Base-by-base conservation (phyloP, 2,797 vertebrate species). In the Heterohyrax brucei region DNA sequence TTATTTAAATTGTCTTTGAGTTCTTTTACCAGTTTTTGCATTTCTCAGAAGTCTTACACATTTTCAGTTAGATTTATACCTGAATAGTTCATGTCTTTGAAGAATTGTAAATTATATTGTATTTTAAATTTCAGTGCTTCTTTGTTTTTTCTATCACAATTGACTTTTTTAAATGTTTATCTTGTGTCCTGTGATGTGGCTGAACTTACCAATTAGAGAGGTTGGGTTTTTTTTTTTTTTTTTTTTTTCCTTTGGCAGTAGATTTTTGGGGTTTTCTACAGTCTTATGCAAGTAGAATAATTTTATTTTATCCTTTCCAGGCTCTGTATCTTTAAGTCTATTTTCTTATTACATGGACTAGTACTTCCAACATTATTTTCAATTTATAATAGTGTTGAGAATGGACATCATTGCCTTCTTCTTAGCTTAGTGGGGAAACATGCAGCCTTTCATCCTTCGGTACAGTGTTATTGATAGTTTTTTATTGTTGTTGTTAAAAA, bases 1-100 rank as follows among this genome's bases (percentile, higher is more conserved):
- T 94, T 77, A 62, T 89, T 78, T 89, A 62, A 90, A 66, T 28
- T 13, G 66, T 56, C 19, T 66, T 64, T 84, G 68, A 50, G 84
- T 62, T 84, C 24, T 50, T 76, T 22, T 16, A 56, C 18, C 53
- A 56, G 53, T 56, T 56, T 56, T 56, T 56, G 53, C 18, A 56
- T 3, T 56, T 56, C 13, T 56, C 5, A 76, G 19, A 30, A 88
- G 1, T 87, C 33, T 70, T 48, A 0, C 46, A 21, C 10, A 33
- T 53, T 7, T 75, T 87, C 92, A 90, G 14, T 78, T 73, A 83
- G 46, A 79, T 66, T 87, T 77, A 80, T 10, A 87, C 19, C 24
- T n/a, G 46, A 79, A 6, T 68, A 62, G 56, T 81, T 86, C 19
- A 88, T 4, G n/a, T n/a, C 81, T 84, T 92, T 78, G 5, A 82